Base-by-base conservation (phyloP, 1,140 invertebrate species). In the Hyphantria cunea region DNA sequence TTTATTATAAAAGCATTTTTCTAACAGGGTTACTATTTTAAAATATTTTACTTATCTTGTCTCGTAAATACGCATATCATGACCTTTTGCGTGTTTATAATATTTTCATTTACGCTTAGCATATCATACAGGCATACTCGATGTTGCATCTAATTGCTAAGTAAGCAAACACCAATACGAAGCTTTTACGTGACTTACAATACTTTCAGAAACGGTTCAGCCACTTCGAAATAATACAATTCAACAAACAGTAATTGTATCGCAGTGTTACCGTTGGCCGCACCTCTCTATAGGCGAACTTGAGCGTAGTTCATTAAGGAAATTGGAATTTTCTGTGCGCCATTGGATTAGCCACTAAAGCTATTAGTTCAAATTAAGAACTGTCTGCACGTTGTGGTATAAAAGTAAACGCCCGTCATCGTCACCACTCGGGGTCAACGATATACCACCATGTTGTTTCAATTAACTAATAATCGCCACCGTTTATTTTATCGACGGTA, bases 301-400 rank as follows among this genome's bases (percentile, higher is more conserved):
- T 82, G 72, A 76, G 68, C 76, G 76, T 76, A 77, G 80, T 90
- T 90, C 89, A 90, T 90, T 89, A 90, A 87, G 82, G 85, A 89
- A 90, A 89, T 90, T 89, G 85, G 82, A 84, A 78, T 86, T 90
- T 90, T 90, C 78, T 89, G 79, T 72, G 71, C 76, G 72, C 75
- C 77, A 84, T 82, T 86, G 81, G 85, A 86, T 88, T 86, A 86
- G 78, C 82, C 80, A 75, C 72, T 74, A 71, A 78, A 84, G 81
- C 88, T 90, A 90, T 90, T 90, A 90, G 84, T 89, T 83, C 81
- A 89, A 88, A 90, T 90, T 90, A 90, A 83, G 80, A 76, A 70
- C 66, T 72, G 68, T 70, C 71, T 62, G 47, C 44, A 5, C 55
- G 44, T 33, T 51, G 48, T 8, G 48, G 54, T 61, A 50, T 66